phyloP scores from a whole-genome alignment of 2,113 vertebrate species.

The Hucho hucho region DNA sequence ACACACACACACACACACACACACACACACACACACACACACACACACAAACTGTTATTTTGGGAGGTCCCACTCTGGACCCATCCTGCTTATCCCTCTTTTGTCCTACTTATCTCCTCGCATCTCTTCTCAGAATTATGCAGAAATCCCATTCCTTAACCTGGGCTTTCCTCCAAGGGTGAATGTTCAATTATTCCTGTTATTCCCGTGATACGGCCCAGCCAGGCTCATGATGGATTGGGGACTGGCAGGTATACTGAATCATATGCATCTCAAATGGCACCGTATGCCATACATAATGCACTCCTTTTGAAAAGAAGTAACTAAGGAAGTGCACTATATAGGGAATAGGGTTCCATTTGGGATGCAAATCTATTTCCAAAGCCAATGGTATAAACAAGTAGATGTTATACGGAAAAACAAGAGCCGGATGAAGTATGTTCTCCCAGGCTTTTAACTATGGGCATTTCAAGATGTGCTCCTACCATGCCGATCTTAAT shows the following conservation, averaged over 20 bases:
- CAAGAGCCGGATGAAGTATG: neutral
- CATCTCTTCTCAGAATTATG: constrained; percentile 55
- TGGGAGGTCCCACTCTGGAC: constrained; percentile 56
- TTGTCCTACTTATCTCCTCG: constrained; percentile 57
- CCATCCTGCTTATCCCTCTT: constrained; percentile 58
- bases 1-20: no score
- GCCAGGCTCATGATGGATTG: constrained; percentile 53
- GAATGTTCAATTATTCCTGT: constrained; percentile 32
- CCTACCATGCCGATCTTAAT: neutral
- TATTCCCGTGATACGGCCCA: constrained; percentile 34
- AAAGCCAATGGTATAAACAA: neutral
- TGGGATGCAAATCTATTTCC: neutral
- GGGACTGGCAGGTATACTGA: neutral
- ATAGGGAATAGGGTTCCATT: no score
- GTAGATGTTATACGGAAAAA: neutral
- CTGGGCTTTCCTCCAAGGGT: constrained; percentile 45
- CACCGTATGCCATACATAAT: no score
- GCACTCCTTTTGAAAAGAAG: no score
- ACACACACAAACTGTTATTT: constrained; percentile 50
- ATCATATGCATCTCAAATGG: neutral
- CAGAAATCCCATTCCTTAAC: constrained; percentile 65
- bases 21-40: constrained; percentile 8
- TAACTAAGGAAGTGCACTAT: no score
- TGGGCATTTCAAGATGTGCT: neutral
- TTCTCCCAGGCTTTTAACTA: neutral